These are phyloP conservation scores for Ptyas mucosa DNA, from an alignment of 2,113 vertebrate species.

Conservation along the genomic window DNA sequence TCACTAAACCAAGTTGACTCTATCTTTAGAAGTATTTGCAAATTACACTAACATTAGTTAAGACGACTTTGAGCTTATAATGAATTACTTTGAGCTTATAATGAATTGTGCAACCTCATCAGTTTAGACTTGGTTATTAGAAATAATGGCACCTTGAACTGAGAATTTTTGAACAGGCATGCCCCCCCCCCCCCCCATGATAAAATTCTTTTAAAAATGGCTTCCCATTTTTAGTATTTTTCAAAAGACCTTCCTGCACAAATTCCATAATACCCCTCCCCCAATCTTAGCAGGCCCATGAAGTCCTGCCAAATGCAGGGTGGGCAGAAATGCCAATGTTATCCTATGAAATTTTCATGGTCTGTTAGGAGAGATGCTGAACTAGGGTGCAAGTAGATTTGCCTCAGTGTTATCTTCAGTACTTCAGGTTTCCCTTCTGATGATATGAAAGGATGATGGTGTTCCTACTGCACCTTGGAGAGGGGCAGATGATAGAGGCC, in stretches of 20 bases:
- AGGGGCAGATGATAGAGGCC: background rate
- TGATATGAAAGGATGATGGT: background rate
- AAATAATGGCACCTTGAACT: background rate
- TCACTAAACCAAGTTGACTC: background rate
- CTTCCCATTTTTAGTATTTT: background rate
- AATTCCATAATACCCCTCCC: background rate
- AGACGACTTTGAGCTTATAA: background rate
- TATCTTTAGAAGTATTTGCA: background rate
- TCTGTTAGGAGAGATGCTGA: background rate
- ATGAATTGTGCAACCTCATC: background rate
- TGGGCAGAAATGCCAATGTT: background rate
- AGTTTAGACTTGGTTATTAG: background rate
- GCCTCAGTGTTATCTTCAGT: background rate
- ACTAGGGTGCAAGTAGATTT: background rate
- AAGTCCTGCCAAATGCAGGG: background rate
- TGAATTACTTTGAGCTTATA: background rate
- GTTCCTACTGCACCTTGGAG: background rate
- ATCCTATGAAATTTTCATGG: background rate
- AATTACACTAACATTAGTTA: background rate
- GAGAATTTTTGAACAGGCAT: background rate
- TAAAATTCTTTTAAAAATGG: background rate
- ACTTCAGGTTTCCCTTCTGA: background rate
- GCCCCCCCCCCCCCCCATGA: rapidly evolving
- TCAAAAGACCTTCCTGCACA: background rate
- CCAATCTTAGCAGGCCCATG: background rate